Percentiles rank a stretch among this genome's conserved stretches.
Evolutionary conservation across 2,797 vertebrate genomes (phyloP).

Genomic region (Molossus molossus): DNA sequence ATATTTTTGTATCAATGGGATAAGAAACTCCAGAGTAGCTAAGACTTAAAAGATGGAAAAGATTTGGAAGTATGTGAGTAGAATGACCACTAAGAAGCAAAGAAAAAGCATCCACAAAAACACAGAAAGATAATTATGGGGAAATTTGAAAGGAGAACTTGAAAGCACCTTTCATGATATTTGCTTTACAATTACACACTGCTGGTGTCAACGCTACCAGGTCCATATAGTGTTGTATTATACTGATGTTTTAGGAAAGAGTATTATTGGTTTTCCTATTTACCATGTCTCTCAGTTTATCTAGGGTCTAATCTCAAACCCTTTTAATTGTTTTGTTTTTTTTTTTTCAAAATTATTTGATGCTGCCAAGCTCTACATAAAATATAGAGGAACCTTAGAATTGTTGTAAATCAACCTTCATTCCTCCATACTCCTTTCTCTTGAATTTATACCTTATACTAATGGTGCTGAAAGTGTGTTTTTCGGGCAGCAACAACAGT

Average conservation of each 20-base stretch:
- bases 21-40: background rate
- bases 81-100: background rate
- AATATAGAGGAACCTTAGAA: conserved; percentile 44
- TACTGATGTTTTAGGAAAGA: background rate
- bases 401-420: background rate
- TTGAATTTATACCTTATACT: background rate
- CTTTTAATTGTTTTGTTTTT: background rate
- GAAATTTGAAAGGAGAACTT: background rate
- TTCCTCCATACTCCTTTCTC: background rate
- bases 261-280: background rate
- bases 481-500: background rate
- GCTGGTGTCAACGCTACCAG: background rate
- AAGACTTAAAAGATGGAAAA: background rate
- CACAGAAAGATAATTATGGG: background rate
- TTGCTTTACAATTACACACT: background rate
- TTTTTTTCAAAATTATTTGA: conserved; percentile 35
- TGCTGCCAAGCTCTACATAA: background rate
- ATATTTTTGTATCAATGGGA: background rate
- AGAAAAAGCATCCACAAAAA: background rate
- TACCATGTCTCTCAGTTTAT: background rate
- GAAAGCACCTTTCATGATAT: background rate
- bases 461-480: background rate
- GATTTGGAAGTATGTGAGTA: background rate
- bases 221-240: background rate
- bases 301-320: background rate